Evolutionary conservation across 2,888 invertebrate genomes (phyloP).

Genomic region (Eupithecia tripunctaria): DNA sequence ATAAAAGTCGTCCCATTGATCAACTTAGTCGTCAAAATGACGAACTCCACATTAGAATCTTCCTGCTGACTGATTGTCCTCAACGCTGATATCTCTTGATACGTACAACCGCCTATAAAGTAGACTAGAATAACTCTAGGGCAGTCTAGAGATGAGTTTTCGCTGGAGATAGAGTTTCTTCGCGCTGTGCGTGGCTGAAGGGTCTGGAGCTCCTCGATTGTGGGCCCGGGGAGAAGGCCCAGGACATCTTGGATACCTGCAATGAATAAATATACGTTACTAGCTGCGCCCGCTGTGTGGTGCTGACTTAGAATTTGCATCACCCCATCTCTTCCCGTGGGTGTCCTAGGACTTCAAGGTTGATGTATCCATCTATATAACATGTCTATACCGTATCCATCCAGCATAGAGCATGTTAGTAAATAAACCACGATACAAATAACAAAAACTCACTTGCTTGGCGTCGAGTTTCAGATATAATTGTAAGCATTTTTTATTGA

Average conservation of each 20-base stretch:
- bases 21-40: slow-evolving; percentile 95
- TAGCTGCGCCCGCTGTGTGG: too few species aligned
- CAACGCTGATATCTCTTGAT: slow-evolving; percentile 94
- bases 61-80: slow-evolving; percentile 90
- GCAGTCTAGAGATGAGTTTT: slow-evolving; percentile 84
- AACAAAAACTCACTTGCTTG: too few species aligned
- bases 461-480: too few species aligned
- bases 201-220: slow-evolving; percentile 87
- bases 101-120: slow-evolving; percentile 98
- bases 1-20: slow-evolving; percentile 95
- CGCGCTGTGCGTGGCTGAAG: slow-evolving; percentile 84
- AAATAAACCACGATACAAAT: too few species aligned
- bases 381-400: too few species aligned
- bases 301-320: too few species aligned
- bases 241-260: slow-evolving; percentile 92
- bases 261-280: too few species aligned
- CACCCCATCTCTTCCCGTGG: too few species aligned
- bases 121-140: slow-evolving; percentile 93
- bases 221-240: slow-evolving; percentile 91
- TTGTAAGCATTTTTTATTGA: too few species aligned
- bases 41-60: slow-evolving; percentile 93
- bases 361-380: too few species aligned
- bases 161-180: slow-evolving; percentile 84
- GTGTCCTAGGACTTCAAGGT: too few species aligned
- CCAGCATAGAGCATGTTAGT: too few species aligned